A percentile compares a stretch with the other conserved stretches of the same genome.
Evolutionary conservation across 1,140 invertebrate genomes (phyloP).

Genomic region (Drosophila cardini): DNA sequence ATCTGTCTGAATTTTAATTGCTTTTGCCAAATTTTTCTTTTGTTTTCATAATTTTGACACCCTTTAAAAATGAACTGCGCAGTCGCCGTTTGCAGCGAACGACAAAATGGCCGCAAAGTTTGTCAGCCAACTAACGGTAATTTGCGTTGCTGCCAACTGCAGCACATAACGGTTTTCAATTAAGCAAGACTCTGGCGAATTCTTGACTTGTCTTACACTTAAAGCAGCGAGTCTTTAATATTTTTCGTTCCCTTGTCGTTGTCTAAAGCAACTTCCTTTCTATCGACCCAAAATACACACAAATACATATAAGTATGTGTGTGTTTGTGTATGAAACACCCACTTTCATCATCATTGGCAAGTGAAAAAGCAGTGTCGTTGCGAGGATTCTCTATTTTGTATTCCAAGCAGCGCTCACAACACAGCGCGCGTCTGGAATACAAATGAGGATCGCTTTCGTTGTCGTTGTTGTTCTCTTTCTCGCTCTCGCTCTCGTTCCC

Average conservation of each 20-base stretch:
- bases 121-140: constrained; percentile 11
- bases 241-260: constrained; percentile 51
- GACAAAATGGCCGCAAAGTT: constrained; percentile 45
- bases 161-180: constrained; percentile 73
- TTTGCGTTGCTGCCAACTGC: constrained; percentile 12
- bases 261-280: constrained; percentile 39
- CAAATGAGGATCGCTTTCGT: constrained; percentile 83
- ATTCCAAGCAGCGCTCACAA: constrained; percentile 66
- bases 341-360: constrained; percentile 71
- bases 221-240: constrained; percentile 65
- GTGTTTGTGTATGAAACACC: constrained; percentile 39
- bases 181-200: constrained; percentile 33
- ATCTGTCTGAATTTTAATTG: constrained; percentile 9
- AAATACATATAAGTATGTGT: constrained; percentile 1
- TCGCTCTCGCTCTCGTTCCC: not conserved
- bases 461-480: constrained; percentile 43
- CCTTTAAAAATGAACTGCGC: not conserved
- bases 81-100: constrained; percentile 4
- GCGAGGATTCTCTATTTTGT: constrained; percentile 63
- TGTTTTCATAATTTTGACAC: not conserved
- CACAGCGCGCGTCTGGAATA: constrained; percentile 80
- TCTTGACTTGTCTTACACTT: constrained; percentile 26
- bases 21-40: constrained; percentile 1
- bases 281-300: constrained; percentile 65
- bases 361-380: constrained; percentile 24